phyloP scores from a whole-genome alignment of 2,888 invertebrate genomes.

The Erynnis tages region DNA sequence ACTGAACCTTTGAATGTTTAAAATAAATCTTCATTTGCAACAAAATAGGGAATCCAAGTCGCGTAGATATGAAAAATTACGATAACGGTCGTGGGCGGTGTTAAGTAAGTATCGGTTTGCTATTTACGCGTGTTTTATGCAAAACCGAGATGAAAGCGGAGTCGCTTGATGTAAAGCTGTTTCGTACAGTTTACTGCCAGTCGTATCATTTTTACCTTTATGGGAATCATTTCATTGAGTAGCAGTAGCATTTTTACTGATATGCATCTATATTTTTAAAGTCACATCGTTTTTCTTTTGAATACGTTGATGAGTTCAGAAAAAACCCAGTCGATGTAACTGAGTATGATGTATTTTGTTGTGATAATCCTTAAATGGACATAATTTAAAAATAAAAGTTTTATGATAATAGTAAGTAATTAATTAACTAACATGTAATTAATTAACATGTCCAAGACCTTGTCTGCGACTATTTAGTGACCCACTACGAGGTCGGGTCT shows the following conservation, averaged over 20 bases:
- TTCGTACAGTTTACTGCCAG: slow-evolving; percentile 20
- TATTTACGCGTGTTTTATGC: slow-evolving; percentile 23
- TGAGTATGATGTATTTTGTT: too few relatives aligned
- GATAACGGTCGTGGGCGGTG: slow-evolving; percentile 10
- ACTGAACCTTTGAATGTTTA: too few relatives aligned
- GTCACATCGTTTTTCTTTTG: not conserved
- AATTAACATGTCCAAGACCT: too few relatives aligned
- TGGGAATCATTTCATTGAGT: slow-evolving; percentile 12
- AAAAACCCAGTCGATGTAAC: too few relatives aligned
- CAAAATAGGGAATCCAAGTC: slow-evolving; percentile 4
- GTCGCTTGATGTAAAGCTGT: slow-evolving; percentile 25
- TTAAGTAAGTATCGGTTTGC: slow-evolving; percentile 3
- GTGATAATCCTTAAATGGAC: too few relatives aligned
- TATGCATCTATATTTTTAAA: not conserved
- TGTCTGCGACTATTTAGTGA: too few relatives aligned
- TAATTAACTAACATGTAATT: too few relatives aligned
- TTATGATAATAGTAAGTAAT: too few relatives aligned
- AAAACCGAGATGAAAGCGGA: slow-evolving; percentile 19
- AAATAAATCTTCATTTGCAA: not conserved
- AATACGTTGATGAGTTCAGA: not conserved
- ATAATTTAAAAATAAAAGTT: too few relatives aligned
- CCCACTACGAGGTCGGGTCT: too few relatives aligned
- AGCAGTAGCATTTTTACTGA: not conserved
- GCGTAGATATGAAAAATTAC: slow-evolving; percentile 15
- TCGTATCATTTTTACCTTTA: slow-evolving; percentile 11